Evolutionary conservation across 2,888 invertebrate genomes (phyloP), one percentile per base, ranked within the genome.

Genomic region (Subacronicta megacephala): DNA sequence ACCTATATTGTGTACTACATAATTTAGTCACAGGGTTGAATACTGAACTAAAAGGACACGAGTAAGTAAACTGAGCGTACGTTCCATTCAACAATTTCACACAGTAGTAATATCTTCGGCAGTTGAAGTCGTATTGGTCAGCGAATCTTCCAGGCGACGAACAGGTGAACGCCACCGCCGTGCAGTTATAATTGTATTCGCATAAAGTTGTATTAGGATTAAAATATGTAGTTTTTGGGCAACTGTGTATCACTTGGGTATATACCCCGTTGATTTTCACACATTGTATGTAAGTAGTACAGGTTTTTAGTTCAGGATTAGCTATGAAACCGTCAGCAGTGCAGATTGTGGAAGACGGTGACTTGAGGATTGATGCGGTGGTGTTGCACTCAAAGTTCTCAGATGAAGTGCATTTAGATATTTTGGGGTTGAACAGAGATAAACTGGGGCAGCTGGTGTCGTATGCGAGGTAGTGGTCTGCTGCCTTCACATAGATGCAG

Each of bases 171-270:
- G 31, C 7, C 6, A 54, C 40, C 1, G 31, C 7, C 6, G 2
- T 17, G 16, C 62, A 62, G 7, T 15, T 31, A 38, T 47, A 47
- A 16, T 44, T 9, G 2, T 17, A 5, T 10, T 62, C 62, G 10
- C 62, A 62, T 15, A 62, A 36, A 20, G 54, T 62, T n/a, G 62
- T 62, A 2, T 29, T 44, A 7, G 61, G 62, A n/a, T 62, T 62
- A 17, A 23, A 62, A 31, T 54, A 62, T 16, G 62, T 47, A 3
- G 10, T 37, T 1, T 0, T 6, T 12, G 62, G 61, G 20, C 61
- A 62, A 23, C 1, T 15, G 6, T 10, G 46, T 17, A 33, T 54
- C 13, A 62, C 23, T 18, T 62, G 46, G 17, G 46, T 62, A 40
- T 38, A 62, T 2, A 5, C 38, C 0, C 43, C 54, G 1, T 9